phyloP scores from a whole-genome alignment of 1,140 invertebrate genomes.

The Sipha flava region DNA sequence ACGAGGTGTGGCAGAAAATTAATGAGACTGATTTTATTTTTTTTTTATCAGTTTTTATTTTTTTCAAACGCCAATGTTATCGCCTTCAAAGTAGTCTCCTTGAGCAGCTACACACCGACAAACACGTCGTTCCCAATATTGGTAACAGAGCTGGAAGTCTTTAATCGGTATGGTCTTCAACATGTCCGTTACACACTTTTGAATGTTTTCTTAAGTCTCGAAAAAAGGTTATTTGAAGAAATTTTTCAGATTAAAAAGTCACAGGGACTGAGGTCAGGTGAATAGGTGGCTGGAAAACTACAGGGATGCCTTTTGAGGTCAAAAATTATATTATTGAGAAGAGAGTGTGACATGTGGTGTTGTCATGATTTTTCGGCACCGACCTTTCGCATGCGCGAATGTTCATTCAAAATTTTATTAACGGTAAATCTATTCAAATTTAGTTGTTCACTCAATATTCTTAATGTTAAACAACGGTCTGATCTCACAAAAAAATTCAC shows the following conservation, averaged over 20 bases:
- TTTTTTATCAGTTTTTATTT: not conserved
- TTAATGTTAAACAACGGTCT: not conserved
- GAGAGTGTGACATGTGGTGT: constrained; percentile 34
- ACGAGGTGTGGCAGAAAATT: not conserved
- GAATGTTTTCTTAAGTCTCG: constrained; percentile 32
- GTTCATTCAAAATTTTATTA: not conserved
- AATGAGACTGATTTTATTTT: not conserved
- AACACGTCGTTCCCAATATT: not conserved
- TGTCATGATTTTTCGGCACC: constrained; percentile 8
- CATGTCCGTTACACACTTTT: not conserved
- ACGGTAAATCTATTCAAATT: not conserved
- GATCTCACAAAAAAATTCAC: too few relatives aligned
- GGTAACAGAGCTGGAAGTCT: not conserved
- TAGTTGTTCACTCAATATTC: not conserved
- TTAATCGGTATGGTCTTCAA: not conserved
- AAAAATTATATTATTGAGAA: constrained; percentile 36
- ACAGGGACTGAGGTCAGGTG: not conserved
- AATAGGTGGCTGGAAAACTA: constrained; percentile 35
- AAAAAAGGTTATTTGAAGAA: too few relatives aligned
- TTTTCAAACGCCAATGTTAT: not conserved
- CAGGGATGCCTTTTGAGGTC: constrained; percentile 36
- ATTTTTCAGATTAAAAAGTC: constrained; percentile 39
- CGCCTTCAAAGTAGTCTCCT: not conserved
- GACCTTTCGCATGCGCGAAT: not conserved
- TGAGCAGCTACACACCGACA: not conserved